Evolutionary conservation across 2,888 invertebrate genomes (phyloP).

Genomic region (Drosophila melanosoma): DNA sequence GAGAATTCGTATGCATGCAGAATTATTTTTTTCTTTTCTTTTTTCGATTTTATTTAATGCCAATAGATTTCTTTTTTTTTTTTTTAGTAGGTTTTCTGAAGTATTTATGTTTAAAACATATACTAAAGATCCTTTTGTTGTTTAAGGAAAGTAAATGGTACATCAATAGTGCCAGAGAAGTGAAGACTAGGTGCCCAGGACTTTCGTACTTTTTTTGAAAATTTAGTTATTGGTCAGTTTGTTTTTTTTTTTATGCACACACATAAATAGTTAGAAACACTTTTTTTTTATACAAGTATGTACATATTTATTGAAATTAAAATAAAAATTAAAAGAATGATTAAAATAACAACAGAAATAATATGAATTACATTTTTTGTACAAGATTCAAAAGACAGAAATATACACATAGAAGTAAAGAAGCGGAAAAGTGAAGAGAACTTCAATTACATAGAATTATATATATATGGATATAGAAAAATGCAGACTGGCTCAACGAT

Average conservation of each 20-base stretch:
- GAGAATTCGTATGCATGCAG: constrained; percentile 57
- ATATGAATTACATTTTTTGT: constrained; percentile 44
- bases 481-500: constrained; percentile 74
- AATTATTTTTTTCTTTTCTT: constrained; percentile 21
- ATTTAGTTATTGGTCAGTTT: constrained; percentile 24
- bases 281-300: constrained; percentile 41
- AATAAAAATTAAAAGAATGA: constrained; percentile 33
- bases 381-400: constrained; percentile 54
- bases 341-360: constrained; percentile 28
- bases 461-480: constrained; percentile 52
- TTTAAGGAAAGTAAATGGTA: constrained; percentile 34
- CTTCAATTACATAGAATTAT: constrained; percentile 38
- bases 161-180: constrained; percentile 42
- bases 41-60: constrained; percentile 15
- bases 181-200: constrained; percentile 55
- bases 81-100: constrained; percentile 2
- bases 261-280: constrained; percentile 56
- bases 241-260: constrained; percentile 42
- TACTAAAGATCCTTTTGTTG: constrained; percentile 12
- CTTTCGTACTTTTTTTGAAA: constrained; percentile 10
- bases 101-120: constrained; percentile 15
- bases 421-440: constrained; percentile 41
- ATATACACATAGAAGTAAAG: constrained; percentile 61
- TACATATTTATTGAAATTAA: constrained; percentile 50
- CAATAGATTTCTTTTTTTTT: constrained; percentile 7